These are phyloP conservation scores for Globia sparganii DNA, from an alignment of 2,888 invertebrate species.

Conservation along the genomic window DNA sequence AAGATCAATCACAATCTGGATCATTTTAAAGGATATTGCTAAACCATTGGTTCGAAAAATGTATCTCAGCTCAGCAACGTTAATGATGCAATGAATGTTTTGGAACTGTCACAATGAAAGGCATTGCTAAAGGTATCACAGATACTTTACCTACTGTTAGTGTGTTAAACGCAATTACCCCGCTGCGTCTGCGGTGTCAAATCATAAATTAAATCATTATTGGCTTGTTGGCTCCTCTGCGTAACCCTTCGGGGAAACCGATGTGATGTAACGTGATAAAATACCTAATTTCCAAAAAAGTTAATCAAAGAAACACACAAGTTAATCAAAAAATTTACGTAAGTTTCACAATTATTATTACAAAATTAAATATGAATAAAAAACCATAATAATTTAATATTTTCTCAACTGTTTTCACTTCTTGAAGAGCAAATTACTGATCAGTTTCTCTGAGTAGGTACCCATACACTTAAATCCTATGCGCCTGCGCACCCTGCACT, in stretches of 20 bases:
- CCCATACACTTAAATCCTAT: neutral
- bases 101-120: no score
- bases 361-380: neutral
- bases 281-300: neutral
- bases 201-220: neutral
- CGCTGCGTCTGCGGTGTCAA: neutral
- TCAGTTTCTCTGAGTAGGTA: neutral
- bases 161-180: neutral
- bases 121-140: no score
- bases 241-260: neutral
- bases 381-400: neutral
- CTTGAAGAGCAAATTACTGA: neutral
- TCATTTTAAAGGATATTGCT: no score
- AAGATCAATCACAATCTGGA: no score
- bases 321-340: neutral
- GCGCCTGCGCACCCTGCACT: neutral
- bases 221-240: no score
- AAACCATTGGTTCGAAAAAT: no score
- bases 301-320: neutral
- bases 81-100: no score
- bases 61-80: no score
- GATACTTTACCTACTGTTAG: no score
- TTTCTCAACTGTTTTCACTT: neutral
- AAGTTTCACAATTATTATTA: neutral
- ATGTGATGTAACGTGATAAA: neutral